Conservation (phyloP, 2,797 vertebrate species). For the Hypotaenidia philippensis region DNA sequence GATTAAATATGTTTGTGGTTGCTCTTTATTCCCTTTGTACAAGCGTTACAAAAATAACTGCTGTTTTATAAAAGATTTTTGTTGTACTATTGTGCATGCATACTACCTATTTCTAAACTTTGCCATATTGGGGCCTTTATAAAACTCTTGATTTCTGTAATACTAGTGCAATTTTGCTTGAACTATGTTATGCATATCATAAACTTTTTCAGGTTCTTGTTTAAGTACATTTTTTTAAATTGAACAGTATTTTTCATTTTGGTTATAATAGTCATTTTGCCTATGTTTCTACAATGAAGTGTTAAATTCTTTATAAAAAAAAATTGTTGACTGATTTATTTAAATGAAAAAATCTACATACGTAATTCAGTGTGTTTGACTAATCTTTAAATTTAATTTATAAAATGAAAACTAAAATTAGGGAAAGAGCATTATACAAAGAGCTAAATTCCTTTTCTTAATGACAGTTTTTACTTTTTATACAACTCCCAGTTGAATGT, state of each 20-base stretch:
- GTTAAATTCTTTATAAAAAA: constrained; percentile 82
- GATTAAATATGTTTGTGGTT: constrained; percentile 86
- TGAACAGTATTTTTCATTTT: constrained; percentile 84
- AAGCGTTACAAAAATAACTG: constrained; percentile 82
- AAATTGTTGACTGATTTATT: constrained; percentile 83
- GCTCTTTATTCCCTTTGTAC: constrained; percentile 86
- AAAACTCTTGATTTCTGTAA: constrained; percentile 86
- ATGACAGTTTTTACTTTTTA: constrained; percentile 34
- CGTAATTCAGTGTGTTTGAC: constrained; percentile 76
- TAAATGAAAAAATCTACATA: constrained; percentile 82
- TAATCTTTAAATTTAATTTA: constrained; percentile 73
- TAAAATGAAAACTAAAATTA: background rate
- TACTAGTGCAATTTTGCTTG: constrained; percentile 87
- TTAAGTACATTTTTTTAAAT: constrained; percentile 85
- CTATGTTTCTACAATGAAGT: constrained; percentile 86
- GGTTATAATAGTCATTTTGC: constrained; percentile 84
- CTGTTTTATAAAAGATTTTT: constrained; percentile 87
- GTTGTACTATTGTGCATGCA: constrained; percentile 88
- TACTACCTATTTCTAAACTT: constrained; percentile 89
- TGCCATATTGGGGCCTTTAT: constrained; percentile 87
- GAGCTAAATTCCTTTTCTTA: constrained; percentile 16
- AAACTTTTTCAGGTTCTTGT: constrained; percentile 84
- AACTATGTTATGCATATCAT: constrained; percentile 84
- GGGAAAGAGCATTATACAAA: background rate
- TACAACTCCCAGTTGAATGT: background rate